Base-by-base conservation (phyloP, 2,113 vertebrate genomes). In the Syngnathus typhle region DNA sequence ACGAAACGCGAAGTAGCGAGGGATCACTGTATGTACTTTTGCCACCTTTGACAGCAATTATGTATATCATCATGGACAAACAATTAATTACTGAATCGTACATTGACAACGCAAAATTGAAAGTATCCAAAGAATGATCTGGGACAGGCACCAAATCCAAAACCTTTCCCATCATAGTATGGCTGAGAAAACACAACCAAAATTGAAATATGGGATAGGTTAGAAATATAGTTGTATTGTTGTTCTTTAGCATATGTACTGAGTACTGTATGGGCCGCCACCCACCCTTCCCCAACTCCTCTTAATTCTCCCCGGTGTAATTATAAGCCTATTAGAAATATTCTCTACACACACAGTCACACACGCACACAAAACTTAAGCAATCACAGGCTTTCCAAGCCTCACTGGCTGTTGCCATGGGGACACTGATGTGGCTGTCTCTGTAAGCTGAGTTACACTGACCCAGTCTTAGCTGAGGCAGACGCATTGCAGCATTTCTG, bases 401-500 rank as follows among this genome's bases (percentile, higher is more conserved):
- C 77, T 73, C 18, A 81, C 81, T 84, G 84, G 88, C 75, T 85
- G 90, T 91, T 90, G 82, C 90, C 71, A 91, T 91, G 90, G 89
- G 36, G 77, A 90, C 49, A 36, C 63, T 66, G 71, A 81, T 71
- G 65, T 38, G 72, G 79, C 83, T 77, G 73, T 71, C 77, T 81
- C 87, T 82, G 85, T 77, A 75, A 81, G 82, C 70, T 56, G 72
- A 85, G 88, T 90, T 89, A 89, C 84, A 90, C 88, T 91, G 90
- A 91, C 90, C 90, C 89, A 89, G 85, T 88, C 85, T 83, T 83
- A 73, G 78, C 77, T 75, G 76, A 82, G 78, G 81, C 85, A 90
- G 90, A 91, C 91, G 91, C 91, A 92, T 91, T 92, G 91, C 91
- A 92, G 91, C 90, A 91, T 90, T 91, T 92, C 89, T 89, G 79